A percentile compares a stretch with the other conserved stretches of the same genome.
These are phyloP conservation scores for Dichetophora obliterata DNA, from an alignment of 2,888 invertebrate genomes.

Conservation along the genomic window DNA sequence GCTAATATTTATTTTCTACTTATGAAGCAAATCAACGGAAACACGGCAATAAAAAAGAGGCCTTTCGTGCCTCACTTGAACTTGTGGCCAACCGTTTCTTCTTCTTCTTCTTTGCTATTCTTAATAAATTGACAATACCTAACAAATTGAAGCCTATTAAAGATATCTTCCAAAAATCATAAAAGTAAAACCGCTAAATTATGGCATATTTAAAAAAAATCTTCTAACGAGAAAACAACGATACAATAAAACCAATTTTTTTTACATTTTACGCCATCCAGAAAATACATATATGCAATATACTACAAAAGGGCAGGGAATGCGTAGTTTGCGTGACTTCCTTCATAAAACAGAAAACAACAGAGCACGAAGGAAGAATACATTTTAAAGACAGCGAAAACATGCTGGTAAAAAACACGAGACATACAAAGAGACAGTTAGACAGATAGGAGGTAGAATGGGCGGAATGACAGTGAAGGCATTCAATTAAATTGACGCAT, in stretches of 20 bases:
- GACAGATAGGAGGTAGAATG: too few species aligned
- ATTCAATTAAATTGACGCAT: conserved; percentile 3
- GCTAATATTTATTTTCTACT: neutral
- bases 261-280: neutral
- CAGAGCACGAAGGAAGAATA: neutral
- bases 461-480: neutral
- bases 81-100: neutral
- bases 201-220: neutral
- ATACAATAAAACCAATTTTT: neutral
- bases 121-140: neutral
- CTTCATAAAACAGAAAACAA: neutral
- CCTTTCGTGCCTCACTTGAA: neutral
- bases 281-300: neutral
- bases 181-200: conserved; percentile 6
- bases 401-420: neutral
- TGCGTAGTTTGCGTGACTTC: conserved; percentile 17
- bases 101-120: neutral
- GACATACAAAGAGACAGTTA: neutral
- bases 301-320: neutral
- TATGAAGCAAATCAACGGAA: neutral
- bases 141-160: conserved; percentile 1
- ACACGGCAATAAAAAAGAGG: neutral
- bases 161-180: neutral
- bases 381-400: neutral
- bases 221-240: too few species aligned